Base-by-base conservation (phyloP, 1,140 invertebrate species). In the Thaumatotibia leucotreta region DNA sequence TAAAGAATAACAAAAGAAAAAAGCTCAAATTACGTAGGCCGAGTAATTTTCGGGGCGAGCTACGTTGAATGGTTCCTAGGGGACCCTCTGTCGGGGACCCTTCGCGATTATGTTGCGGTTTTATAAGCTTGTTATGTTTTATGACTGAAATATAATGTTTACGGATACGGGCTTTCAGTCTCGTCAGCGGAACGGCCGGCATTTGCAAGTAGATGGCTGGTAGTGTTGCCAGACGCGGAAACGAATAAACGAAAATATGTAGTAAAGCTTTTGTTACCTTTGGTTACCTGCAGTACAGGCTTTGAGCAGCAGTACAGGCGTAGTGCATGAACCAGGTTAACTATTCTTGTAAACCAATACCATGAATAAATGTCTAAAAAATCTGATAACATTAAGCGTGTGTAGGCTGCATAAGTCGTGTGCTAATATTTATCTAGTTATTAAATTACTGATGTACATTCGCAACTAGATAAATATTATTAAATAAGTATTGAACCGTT, bases 91-190 rank as follows among this genome's bases (percentile, higher is more conserved):
- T 65, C 61, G 70, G 69, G 75, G 78, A 75, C 81, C 81, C 74
- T 68, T 69, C 64, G 75, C 84, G 86, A 84, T 88, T 85, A 85
- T 83, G 78, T 80, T 73, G 80, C 74, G 83, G 80, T 80, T 88
- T 88, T 82, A 88, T 88, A 86, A 81, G 83, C 83, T 83, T 86
- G 76, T 87, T 87, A 84, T 86, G 80, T 89, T 87, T 88, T 86
- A 84, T 74, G 77, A 71, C 68, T 73, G 74, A 73, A 76, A 79
- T 86, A 82, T 85, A 82, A 86, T 88, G 84, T 80, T 84, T 81
- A 82, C 78, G 72, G 67, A 75, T 69, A 74, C 77, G 79, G 52
- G 76, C 76, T 79, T 77, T 77, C 70, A 74, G 73, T 66, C 63
- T 67, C 64, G 33, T 35, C 24, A 67, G 23, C 61, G 32, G 14